phyloP scores from a whole-genome alignment of 2,113 vertebrate genomes.

The Pygoscelis adeliae region DNA sequence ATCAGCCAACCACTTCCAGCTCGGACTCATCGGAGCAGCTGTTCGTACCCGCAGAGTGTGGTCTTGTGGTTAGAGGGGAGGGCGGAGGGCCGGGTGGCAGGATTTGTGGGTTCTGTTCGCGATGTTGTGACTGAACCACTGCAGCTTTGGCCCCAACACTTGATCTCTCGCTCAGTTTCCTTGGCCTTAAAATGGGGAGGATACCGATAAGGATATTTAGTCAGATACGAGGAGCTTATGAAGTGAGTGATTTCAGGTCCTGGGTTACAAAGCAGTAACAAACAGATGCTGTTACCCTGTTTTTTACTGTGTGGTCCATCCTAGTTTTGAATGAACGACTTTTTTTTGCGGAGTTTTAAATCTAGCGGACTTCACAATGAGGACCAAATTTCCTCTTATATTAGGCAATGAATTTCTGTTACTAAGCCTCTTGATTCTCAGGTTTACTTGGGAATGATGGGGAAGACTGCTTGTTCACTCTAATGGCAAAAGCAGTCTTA shows the following conservation, averaged over 20 bases:
- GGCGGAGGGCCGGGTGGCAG: not conserved
- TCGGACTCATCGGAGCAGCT: not conserved
- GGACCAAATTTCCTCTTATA: not conserved
- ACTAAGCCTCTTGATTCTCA: not conserved
- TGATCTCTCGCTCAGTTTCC: not conserved
- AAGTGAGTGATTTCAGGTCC: not conserved
- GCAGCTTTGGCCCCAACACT: not conserved
- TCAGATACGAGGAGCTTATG: not conserved
- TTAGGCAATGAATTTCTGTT: not conserved
- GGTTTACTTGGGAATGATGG: not conserved
- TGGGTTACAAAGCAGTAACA: not conserved
- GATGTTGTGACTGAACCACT: not conserved
- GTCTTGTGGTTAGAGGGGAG: not conserved
- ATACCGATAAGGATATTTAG: not conserved
- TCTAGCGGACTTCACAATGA: not conserved
- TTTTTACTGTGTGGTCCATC: not conserved
- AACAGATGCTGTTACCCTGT: rapidly evolving
- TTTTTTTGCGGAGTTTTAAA: not conserved
- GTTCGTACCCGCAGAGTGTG: not conserved
- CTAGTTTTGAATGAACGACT: not conserved
- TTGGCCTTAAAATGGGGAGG: not conserved
- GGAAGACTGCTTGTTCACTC: not conserved
- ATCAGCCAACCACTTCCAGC: not conserved
- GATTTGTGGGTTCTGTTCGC: not conserved
- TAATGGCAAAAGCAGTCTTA: constrained; percentile 14